Evolutionary conservation across 1,140 invertebrate species (phyloP), one percentile per base, ranked within the genome.

Genomic region (Vanessa atalanta): DNA sequence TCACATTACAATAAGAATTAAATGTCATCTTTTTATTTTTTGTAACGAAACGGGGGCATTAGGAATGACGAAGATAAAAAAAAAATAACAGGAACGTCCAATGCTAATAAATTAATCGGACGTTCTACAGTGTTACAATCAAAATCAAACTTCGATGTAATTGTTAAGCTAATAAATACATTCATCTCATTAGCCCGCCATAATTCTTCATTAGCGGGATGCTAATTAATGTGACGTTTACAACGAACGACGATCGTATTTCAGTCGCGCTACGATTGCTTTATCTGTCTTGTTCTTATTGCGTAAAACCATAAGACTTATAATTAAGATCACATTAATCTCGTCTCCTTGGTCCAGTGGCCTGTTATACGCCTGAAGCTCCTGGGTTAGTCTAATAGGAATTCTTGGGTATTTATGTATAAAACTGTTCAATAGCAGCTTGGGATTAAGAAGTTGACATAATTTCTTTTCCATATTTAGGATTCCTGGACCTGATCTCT

Each of bases 181-280:
- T 70, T 88, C 85, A 79, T 83, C 85, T 92, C 89, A 92, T 92
- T 92, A 92, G 86, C 82, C 79, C 82, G 83, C 90, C 87, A 92
- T 91, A 92, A 92, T 84, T 92, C 88, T 88, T 92, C 90, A 92
- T 92, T 91, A 92, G 89, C 73, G 87, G 87, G 80, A 85, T 84
- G 84, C 88, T 89, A 91, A 91, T 91, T 91, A 90, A 89, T 84
- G 85, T 84, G 89, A 91, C 87, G 86, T 87, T 88, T 87, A 88
- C 88, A 84, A 89, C 84, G 85, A 83, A 75, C 79, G 76, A 67
- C 76, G 80, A 73, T 83, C 84, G 83, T 89, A 87, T 87, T 81
- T 88, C 85, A 86, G 79, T 79, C 79, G 70, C 67, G 65, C 77
- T 71, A 53, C 75, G 48, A 72, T 53, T 53, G 50, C 61, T 37